phyloP scores from a whole-genome alignment of 2,113 vertebrate species.

The Eupsittula cactorum region DNA sequence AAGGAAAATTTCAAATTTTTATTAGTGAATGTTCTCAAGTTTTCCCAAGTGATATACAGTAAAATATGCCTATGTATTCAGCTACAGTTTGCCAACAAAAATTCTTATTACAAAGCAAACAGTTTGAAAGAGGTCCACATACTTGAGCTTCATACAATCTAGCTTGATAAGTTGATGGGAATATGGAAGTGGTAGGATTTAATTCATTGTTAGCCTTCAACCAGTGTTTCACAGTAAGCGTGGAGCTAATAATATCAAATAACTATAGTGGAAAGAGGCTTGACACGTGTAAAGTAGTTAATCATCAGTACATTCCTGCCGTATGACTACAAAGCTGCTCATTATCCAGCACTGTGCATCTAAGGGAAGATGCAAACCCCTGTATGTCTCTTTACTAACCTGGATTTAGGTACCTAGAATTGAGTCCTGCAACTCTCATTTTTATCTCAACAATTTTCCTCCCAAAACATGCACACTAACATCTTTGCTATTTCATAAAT shows the following conservation, averaged over 20 bases:
- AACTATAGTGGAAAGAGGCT: neutral
- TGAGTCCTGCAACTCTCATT: neutral
- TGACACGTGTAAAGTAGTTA: neutral
- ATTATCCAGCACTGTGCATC: neutral
- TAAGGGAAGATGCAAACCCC: neutral
- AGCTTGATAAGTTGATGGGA: neutral
- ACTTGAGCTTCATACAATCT: neutral
- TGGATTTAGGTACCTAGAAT: neutral
- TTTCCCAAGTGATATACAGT: neutral
- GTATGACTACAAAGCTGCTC: neutral
- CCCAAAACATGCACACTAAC: neutral
- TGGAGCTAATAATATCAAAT: neutral
- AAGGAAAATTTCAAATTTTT: neutral
- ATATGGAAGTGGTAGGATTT: neutral
- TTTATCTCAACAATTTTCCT: neutral
- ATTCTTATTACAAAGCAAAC: neutral
- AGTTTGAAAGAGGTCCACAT: neutral
- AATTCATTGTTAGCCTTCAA: slow-evolving; percentile 3
- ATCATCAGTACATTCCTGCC: neutral
- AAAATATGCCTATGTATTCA: neutral
- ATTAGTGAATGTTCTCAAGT: neutral
- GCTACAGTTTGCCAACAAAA: neutral
- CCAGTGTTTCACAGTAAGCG: neutral
- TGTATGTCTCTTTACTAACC: neutral
- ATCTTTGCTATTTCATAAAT: neutral